phyloP scores from a whole-genome alignment of 2,113 vertebrate genomes.

The Stomatorhinus ivindoensis region DNA sequence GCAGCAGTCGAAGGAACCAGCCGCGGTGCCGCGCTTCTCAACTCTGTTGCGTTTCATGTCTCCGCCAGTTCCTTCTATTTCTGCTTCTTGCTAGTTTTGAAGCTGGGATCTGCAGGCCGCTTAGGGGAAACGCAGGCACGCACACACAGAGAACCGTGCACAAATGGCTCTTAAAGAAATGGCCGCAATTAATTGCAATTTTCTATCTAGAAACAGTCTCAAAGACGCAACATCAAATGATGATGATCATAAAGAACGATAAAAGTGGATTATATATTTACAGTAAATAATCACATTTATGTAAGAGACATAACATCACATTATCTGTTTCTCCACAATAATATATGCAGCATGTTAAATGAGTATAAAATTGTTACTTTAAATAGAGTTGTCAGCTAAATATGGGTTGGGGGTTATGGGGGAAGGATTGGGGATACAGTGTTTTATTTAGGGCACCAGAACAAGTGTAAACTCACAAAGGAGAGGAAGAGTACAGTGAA shows the following conservation, averaged over 20 bases:
- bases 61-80: background rate
- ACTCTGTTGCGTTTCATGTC: background rate
- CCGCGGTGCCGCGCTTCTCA: conserved; percentile 19
- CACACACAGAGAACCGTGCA: background rate
- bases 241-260: background rate
- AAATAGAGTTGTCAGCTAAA: background rate
- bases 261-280: background rate
- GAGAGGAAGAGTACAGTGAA: background rate
- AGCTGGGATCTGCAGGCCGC: background rate
- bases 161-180: background rate
- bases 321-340: background rate
- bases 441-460: background rate
- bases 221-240: background rate
- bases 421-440: background rate
- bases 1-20: conserved; percentile 20
- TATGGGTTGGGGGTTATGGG: background rate
- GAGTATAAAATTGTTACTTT: background rate
- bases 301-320: background rate
- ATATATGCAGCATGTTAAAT: conserved; percentile 5
- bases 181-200: background rate
- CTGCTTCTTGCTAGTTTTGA: background rate
- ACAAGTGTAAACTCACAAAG: background rate
- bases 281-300: background rate
- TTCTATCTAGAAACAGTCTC: background rate
- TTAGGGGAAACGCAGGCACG: background rate